phyloP scores from a whole-genome alignment of 2,888 invertebrate genomes.

The Luperina testacea region DNA sequence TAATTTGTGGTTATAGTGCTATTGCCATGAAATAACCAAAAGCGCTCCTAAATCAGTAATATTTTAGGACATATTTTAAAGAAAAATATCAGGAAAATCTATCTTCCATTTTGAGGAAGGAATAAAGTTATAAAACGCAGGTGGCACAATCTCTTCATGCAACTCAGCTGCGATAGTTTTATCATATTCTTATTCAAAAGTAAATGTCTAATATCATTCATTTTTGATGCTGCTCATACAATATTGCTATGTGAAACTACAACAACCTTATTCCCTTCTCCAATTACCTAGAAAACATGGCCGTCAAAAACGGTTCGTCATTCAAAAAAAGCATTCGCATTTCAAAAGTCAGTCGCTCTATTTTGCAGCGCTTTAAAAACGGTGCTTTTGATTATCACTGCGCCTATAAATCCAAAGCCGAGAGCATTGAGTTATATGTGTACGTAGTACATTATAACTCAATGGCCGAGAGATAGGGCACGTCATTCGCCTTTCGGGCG shows the following conservation, averaged over 20 bases:
- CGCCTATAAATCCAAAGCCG: constrained; percentile 63
- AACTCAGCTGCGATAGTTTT: constrained; percentile 31
- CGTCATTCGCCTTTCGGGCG: constrained; percentile 65
- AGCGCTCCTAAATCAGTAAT: not conserved
- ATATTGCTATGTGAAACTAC: not conserved
- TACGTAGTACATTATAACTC: no score
- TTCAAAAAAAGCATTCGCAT: constrained; percentile 17
- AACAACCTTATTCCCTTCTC: not conserved
- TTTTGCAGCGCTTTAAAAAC: constrained; percentile 57
- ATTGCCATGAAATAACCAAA: not conserved
- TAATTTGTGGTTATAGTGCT: not conserved
- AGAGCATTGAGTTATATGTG: no score
- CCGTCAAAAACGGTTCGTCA: not conserved
- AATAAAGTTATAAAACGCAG: constrained; percentile 55
- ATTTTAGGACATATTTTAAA: constrained; percentile 18
- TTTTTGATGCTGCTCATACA: not conserved
- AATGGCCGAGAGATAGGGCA: constrained; percentile 67
- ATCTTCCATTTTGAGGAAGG: constrained; percentile 13
- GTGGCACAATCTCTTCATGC: constrained; percentile 40
- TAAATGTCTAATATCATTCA: not conserved
- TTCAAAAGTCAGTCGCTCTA: constrained; percentile 31
- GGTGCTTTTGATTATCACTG: constrained; percentile 57
- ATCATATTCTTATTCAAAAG: constrained; percentile 23
- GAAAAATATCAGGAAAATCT: constrained; percentile 25
- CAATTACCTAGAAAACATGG: not conserved